Conservation (phyloP, 2,113 vertebrate species). For the Nycticebus coucang region DNA sequence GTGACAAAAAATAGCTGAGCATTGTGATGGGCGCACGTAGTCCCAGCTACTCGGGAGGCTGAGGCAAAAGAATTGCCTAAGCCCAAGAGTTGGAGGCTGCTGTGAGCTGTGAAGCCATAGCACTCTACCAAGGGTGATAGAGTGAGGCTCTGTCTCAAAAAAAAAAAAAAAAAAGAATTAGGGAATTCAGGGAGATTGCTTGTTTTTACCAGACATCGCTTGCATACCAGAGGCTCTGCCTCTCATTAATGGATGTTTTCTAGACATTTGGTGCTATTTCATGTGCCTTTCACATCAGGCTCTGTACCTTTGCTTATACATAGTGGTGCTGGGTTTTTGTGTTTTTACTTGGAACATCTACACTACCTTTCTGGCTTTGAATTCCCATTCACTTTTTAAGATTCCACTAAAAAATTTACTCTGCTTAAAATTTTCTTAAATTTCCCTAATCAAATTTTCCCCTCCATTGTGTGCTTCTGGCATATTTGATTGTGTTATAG, state of each 20-base stretch:
- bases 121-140: too few species aligned
- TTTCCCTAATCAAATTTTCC: not conserved
- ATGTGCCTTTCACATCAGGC: not conserved
- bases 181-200: not conserved
- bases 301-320: not conserved
- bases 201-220: not conserved
- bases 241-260: not conserved
- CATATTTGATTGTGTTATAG: not conserved
- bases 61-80: too few species aligned
- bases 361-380: not conserved
- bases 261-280: not conserved
- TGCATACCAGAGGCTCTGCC: not conserved
- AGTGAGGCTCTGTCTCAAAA: too few species aligned
- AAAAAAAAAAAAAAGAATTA: not conserved
- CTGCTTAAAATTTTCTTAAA: not conserved
- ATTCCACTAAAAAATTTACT: not conserved
- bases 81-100: too few species aligned
- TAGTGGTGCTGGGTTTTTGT: not conserved
- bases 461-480: not conserved
- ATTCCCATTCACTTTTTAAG: not conserved
- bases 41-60: too few species aligned
- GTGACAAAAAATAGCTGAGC: too few species aligned
- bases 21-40: too few species aligned
- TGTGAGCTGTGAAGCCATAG: too few species aligned
- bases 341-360: not conserved